Conservation (phyloP, 2,113 vertebrate species). For the Paramisgurnus dabryanus region DNA sequence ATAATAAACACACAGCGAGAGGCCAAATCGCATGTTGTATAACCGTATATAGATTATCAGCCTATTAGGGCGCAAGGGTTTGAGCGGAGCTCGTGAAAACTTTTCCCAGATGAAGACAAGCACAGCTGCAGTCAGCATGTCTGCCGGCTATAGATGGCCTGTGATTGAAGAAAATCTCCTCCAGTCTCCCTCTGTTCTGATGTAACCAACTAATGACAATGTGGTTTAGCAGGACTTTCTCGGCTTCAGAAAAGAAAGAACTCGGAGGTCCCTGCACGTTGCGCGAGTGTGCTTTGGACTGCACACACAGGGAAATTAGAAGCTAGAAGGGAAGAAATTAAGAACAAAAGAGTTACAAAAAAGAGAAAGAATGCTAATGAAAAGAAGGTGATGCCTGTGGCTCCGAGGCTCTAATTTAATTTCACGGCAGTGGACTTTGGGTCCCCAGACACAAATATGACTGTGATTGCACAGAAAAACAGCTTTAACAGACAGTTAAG, state of each 20-base stretch:
- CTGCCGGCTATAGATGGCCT: conserved; percentile 46
- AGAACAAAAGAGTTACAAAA: conserved; percentile 6
- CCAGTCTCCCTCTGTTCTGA: conserved; percentile 39
- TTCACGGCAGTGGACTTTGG: conserved; percentile 31
- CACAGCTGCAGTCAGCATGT: conserved; percentile 51
- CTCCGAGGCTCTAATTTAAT: conserved; percentile 35
- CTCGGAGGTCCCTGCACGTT: conserved; percentile 25
- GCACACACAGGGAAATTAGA: conserved; percentile 34
- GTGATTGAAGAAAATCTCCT: conserved; percentile 47
- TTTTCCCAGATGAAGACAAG: conserved; percentile 49
- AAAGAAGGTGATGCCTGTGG: conserved; percentile 38
- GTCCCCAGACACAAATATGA: conserved; percentile 45
- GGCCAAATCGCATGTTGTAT: conserved; percentile 50
- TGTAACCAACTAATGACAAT: conserved; percentile 53
- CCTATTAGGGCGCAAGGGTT: conserved; percentile 50
- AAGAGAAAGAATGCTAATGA: conserved; percentile 34
- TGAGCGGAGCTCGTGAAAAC: conserved; percentile 40
- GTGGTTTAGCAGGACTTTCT: conserved; percentile 51
- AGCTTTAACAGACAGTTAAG: neutral
- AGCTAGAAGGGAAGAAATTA: conserved; percentile 24
- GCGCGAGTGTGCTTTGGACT: conserved; percentile 32
- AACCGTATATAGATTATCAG: conserved; percentile 54
- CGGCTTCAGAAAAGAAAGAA: conserved; percentile 23
- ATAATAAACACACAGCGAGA: conserved; percentile 49
- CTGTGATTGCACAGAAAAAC: conserved; percentile 39